Conservation (phyloP, 2,888 invertebrate genomes). For the Drosophila testacea region DNA sequence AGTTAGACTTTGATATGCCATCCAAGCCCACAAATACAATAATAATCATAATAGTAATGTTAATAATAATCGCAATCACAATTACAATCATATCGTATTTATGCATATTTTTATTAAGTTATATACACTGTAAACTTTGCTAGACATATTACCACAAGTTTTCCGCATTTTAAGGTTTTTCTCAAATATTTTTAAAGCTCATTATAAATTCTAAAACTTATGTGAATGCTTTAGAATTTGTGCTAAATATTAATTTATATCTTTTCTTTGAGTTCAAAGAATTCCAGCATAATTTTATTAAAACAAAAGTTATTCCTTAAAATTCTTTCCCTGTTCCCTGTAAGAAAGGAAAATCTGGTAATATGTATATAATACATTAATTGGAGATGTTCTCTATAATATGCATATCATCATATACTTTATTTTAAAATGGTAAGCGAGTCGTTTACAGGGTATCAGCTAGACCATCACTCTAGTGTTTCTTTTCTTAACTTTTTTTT, state of each 20-base stretch:
- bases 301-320: neutral
- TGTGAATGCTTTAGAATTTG: too few species aligned
- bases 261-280: neutral
- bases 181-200: neutral
- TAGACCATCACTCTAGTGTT: neutral
- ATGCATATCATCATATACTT: neutral
- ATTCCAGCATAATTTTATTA: neutral
- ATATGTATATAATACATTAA: too few species aligned
- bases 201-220: neutral
- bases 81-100: constrained; percentile 19
- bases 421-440: neutral
- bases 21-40: constrained; percentile 6
- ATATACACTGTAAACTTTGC: neutral
- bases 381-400: neutral
- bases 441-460: neutral
- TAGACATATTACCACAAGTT: too few species aligned
- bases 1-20: constrained; percentile 46
- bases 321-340: too few species aligned
- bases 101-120: constrained; percentile 18
- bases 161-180: too few species aligned
- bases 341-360: neutral
- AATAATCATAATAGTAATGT: constrained; percentile 12
- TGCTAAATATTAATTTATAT: too few species aligned
- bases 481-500: neutral
- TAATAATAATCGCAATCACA: constrained; percentile 29